phyloP scores from a whole-genome alignment of 2,113 vertebrate species.

The Trogon surrucura region DNA sequence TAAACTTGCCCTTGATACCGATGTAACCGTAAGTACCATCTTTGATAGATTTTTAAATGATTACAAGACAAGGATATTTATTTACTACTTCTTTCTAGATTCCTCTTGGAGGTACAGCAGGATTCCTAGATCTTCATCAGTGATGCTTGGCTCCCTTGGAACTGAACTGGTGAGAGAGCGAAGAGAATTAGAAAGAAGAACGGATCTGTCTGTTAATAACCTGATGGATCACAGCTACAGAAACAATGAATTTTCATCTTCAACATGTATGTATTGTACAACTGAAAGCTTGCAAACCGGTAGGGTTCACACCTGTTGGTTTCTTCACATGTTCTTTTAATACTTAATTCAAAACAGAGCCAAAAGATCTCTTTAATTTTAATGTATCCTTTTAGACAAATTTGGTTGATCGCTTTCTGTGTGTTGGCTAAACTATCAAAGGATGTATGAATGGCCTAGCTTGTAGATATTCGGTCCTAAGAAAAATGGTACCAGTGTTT shows the following conservation, averaged over 20 bases:
- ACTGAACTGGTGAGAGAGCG: slow-evolving; percentile 76
- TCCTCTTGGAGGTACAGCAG: slow-evolving; percentile 86
- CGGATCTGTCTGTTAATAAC: slow-evolving; percentile 74
- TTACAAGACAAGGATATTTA: neutral
- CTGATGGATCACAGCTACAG: slow-evolving; percentile 82
- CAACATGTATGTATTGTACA: slow-evolving; percentile 81
- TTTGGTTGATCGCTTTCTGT: neutral
- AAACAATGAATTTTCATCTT: slow-evolving; percentile 75
- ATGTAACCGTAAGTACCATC: neutral
- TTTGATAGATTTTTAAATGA: neutral
- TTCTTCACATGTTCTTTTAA: neutral
- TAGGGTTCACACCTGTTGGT: neutral
- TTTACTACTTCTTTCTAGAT: slow-evolving; percentile 74
- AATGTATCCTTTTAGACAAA: neutral
- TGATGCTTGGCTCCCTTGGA: slow-evolving; percentile 85
- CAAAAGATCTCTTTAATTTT: neutral
- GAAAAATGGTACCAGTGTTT: neutral
- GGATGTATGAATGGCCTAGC: neutral
- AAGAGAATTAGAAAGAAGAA: slow-evolving; percentile 81
- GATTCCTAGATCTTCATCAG: slow-evolving; percentile 83
- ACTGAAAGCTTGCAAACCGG: neutral
- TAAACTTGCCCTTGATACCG: neutral
- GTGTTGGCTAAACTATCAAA: neutral
- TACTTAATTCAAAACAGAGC: neutral
- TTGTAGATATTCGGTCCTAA: too few species aligned